Evolutionary conservation across 2,113 vertebrate genomes (phyloP).

Genomic region (Pteronura brasiliensis): DNA sequence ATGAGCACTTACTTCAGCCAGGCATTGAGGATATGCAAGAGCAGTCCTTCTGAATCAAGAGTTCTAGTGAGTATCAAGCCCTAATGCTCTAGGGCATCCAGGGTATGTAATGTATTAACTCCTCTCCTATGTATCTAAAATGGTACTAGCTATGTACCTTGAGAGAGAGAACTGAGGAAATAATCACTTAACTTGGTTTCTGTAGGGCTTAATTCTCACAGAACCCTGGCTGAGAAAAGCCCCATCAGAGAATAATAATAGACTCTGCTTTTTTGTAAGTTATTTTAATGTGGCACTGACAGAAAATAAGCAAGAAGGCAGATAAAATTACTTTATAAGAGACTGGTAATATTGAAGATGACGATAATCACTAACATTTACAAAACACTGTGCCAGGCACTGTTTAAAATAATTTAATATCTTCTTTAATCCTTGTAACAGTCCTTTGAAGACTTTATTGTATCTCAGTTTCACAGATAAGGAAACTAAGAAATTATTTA

Average conservation of each 20-base stretch:
- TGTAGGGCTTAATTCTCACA: background rate
- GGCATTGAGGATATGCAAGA: background rate
- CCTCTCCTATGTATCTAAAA: background rate
- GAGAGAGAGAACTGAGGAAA: constrained; percentile 21
- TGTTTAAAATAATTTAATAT: background rate
- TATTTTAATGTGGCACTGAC: background rate
- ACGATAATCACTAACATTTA: background rate
- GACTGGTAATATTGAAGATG: background rate
- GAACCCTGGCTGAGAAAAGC: background rate
- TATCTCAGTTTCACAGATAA: background rate
- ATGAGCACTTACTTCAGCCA: background rate
- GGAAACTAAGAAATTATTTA: background rate
- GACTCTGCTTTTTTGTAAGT: background rate
- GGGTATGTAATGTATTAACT: background rate
- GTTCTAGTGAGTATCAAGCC: background rate
- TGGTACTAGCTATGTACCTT: background rate
- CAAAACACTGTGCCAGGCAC: background rate
- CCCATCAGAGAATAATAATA: background rate
- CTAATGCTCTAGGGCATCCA: background rate
- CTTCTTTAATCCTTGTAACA: background rate
- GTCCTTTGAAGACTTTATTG: background rate
- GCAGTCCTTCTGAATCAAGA: background rate
- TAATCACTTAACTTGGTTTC: background rate
- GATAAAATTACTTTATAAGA: background rate
- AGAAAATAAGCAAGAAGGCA: background rate